Evolutionary conservation across 2,113 vertebrate species (phyloP), one percentile per base, ranked within the genome.

Genomic region (Kryptolebias marmoratus): DNA sequence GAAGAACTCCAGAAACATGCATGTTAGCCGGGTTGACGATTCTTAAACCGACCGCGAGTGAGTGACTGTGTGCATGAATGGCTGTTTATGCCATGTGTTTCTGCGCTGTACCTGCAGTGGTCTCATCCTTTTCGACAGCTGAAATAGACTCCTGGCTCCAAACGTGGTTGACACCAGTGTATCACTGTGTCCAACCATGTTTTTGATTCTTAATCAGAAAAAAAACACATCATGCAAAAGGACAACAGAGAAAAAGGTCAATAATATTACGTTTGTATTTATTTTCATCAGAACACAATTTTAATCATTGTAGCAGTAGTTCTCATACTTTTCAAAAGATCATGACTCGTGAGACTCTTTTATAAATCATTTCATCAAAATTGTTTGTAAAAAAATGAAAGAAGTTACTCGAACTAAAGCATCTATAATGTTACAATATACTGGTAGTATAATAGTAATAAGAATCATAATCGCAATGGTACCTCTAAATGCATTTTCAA

Each of bases 291-390:
- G 93, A 94, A 95, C 93, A 95, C 92, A 92, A 90, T 93, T 94
- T 89, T 91, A 92, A 86, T 93, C 90, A 92, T 93, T 87, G 91
- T 94, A 93, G 93, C 92, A 89, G 90, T 94, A 91, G 82, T 92
- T 92, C 91, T 91, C 89, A 92, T 93, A 92, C 87, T 90, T 92
- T 90, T 53, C 83, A 94, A 94, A 94, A 95, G 91, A 90, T 94
- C 90, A 92, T 93, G 91, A 94, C 91, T 89, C 59, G 89, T 93
- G 91, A 92, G 91, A 92, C 91, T 86, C 89, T 93, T 93, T 93
- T 94, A 94, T 93, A 94, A 95, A 95, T 94, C 82, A 94, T 94
- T 95, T 95, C 91, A 93, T 95, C 93, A 95, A 95, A 95, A 93
- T 94, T 86, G 84, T 93, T 93, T 93, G 94, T 95, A 95, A 94